phyloP scores from a whole-genome alignment of 2,113 vertebrate species.

The Shinisaurus crocodilurus region DNA sequence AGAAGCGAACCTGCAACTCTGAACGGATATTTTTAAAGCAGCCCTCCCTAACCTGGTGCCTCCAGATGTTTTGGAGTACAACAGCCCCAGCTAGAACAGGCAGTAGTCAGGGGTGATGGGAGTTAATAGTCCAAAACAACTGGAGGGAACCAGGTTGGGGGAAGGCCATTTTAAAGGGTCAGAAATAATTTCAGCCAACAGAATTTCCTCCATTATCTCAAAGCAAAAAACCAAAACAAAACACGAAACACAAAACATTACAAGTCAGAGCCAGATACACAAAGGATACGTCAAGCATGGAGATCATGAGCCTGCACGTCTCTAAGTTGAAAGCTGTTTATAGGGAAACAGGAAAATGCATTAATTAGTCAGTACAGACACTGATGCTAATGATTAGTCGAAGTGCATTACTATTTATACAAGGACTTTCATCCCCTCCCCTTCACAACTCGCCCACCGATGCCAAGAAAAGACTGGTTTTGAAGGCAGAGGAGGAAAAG shows the following conservation, averaged over 20 bases:
- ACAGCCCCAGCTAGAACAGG: too few relatives aligned
- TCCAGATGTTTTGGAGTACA: too few relatives aligned
- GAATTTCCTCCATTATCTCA: neutral
- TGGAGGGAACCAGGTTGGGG: neutral
- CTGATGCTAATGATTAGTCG: neutral
- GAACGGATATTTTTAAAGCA: neutral
- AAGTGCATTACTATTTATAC: neutral
- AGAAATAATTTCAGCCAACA: neutral
- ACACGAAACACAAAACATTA: neutral
- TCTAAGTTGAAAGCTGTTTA: constrained; percentile 93
- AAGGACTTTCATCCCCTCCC: neutral
- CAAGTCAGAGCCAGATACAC: neutral
- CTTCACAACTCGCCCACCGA: neutral
- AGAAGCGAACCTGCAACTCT: neutral
- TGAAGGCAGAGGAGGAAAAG: neutral
- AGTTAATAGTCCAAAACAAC: neutral
- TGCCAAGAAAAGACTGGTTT: neutral
- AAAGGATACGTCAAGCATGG: constrained; percentile 98
- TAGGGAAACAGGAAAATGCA: constrained; percentile 46
- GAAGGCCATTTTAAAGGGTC: neutral
- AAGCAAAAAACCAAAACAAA: neutral
- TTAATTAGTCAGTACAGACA: neutral
- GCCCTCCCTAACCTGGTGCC: too few relatives aligned
- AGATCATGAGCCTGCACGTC: constrained; percentile 95
- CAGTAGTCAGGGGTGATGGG: neutral